Base-by-base conservation (phyloP, 1,140 invertebrate species). In the Diorhabda sublineata region DNA sequence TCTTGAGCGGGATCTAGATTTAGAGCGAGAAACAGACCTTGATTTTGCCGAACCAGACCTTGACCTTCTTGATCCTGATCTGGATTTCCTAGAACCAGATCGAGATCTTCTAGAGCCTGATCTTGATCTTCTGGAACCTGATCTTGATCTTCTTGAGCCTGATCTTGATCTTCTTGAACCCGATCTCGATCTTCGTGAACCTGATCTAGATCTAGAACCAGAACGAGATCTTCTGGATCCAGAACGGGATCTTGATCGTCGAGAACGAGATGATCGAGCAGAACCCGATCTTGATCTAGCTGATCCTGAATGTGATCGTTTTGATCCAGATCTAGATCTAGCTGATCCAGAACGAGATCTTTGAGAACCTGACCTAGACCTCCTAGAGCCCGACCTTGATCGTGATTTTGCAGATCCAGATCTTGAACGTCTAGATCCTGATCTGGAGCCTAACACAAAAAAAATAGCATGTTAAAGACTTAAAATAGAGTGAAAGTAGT, bases 251-350 rank as follows among this genome's bases (percentile, higher is more conserved):
- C 75, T 69, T n/a, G 67, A 59, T 64, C 11, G 42, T 26, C 64
- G 66, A 58, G 68, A 71, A 43, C 69, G 45, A 57, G 77, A 79
- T 47, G 67, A 68, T 45, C 62, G 9, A 9, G 47, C 68, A 43
- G 70, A 71, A 41, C 70, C 61, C 45, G 77, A 79, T 58, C 75
- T 68, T 42, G 72, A 74, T 45, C 70, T 63, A 52, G 65, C 45
- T 6, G 58, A 67, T 64, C 69, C 45, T 58, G 76, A 76, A 42
- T 73, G 66, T 3, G 73, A 73, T 52, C 69, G 65, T 3, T 47
- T 64, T 0, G 83, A 83, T 1, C 81, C 76, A 60, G 81, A 82
- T 3, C 81, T 71, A 1, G 84, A 85, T 42, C 77, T 76, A 5
- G 73, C 73, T 0, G 81, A 82, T 7, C 79, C 76, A 8, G 83